Base-by-base conservation (phyloP, 2,797 vertebrate species). In the Gila robusta region DNA sequence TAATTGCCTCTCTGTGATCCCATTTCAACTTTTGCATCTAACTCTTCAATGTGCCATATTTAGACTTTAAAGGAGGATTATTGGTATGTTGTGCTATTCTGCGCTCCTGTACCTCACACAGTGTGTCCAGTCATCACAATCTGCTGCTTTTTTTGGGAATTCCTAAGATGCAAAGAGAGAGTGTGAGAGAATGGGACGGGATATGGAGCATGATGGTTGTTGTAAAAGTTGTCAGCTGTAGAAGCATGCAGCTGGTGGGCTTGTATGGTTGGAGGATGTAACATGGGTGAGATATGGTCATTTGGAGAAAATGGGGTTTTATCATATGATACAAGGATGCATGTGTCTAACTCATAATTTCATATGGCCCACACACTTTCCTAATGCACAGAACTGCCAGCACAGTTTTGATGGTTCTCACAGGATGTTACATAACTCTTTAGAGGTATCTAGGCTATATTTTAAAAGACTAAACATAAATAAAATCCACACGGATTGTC, bases 1-100 rank as follows among this genome's bases (percentile, higher is more conserved):
- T 96, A 96, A 96, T 95, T 96, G 95, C 94, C 91, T 94, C 92
- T 94, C 94, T 93, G 89, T 91, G 92, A 93, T 94, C 94, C 94
- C 93, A 93, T 95, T 95, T 96, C 94, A 93, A 93, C 93, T 93
- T 95, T 94, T 93, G 90, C 90, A 87, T 94, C 93, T 93, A 91
- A 91, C 91, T 91, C 91, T 88, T 93, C 90, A 92, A 92, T 32
- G 90, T 93, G 92, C 93, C 90, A 91, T 91, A 92, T 91, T 94
- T 93, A 93, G 92, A 90, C 79, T 81, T 92, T 94, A 95, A 95
- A 92, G 92, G 93, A 92, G 91, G 94, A 94, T 94, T 93, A 94
- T 93, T 94, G 93, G 94, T 91, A 90, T 94, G 93, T 95, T 95
- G 93, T 86, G 91, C 92, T 93, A 88, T 94, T 93, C 94, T 91